Evolutionary conservation across 2,797 vertebrate species (phyloP).

Genomic region (Hypotaenidia okinawae): DNA sequence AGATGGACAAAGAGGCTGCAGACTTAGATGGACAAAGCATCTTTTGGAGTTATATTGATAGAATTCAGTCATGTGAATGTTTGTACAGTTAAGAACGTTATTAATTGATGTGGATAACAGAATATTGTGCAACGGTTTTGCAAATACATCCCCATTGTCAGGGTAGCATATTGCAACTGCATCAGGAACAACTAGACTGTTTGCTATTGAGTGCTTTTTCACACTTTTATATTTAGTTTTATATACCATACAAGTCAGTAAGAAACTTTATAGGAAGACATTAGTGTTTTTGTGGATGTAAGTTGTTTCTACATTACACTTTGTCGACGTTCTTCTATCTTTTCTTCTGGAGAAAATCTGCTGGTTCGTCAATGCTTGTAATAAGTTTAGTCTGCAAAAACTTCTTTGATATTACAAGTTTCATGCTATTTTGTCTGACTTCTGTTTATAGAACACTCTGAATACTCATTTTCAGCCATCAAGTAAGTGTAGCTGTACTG

Average conservation of each 20-base stretch:
- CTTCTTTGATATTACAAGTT: not conserved
- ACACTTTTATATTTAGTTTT: not conserved
- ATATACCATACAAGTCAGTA: not conserved
- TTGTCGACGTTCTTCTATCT: not conserved
- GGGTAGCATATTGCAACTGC: not conserved
- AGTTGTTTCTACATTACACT: not conserved
- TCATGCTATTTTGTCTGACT: not conserved
- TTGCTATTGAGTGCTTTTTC: not conserved
- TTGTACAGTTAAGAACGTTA: not conserved
- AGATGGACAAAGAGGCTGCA: not conserved
- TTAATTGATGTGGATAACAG: not conserved
- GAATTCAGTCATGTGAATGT: not conserved
- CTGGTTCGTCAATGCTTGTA: fast-evolving
- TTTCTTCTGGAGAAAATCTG: not conserved
- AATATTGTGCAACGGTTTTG: not conserved
- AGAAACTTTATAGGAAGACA: not conserved
- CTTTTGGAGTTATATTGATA: not conserved
- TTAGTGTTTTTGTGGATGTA: not conserved
- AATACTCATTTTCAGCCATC: not conserved
- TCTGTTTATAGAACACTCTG: not conserved
- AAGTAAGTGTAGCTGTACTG: not conserved
- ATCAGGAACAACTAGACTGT: not conserved
- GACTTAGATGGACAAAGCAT: not conserved
- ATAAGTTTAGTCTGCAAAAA: not conserved
- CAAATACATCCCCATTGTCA: not conserved